Base-by-base conservation (phyloP, 2,113 vertebrate genomes). In the Clupea harengus region DNA sequence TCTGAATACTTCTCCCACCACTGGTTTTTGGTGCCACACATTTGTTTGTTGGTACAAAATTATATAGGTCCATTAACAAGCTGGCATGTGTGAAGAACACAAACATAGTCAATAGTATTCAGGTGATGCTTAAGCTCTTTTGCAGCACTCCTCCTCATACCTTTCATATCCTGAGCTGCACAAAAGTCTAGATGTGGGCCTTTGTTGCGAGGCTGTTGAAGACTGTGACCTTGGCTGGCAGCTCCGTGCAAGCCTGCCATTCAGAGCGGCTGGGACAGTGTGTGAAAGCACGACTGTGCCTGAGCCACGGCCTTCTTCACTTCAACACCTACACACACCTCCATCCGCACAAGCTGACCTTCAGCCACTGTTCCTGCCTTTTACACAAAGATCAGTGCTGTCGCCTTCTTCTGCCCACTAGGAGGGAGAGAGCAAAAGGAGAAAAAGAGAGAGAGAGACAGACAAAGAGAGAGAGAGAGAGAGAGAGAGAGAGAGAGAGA, bases 271-370 rank as follows among this genome's bases (percentile, higher is more conserved):
- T 25, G 2, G 64, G 8, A 72, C 64, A 72, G 25, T 32, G 25
- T 64, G 60, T 72, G 64, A 72, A 72, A 72, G 64, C 64, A 32
- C 10, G 25, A 10, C 28, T 72, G 25, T 32, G n/a, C 64, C 64
- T 15, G 3, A 32, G 64, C 64, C 64, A 3, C 25, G 28, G 64
- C 64, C 64, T 72, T 32, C 64, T 72, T 11, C 25, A 32, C 64
- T 72, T 72, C 64, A 72, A 32, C 64, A 28, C 64, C 25, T 72
- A 72, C 28, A 32, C 64, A 72, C 64, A 72, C n/a, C 64, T 72
- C 28, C 28, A 9, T 72, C 64, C 28, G 10, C 25, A 72, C 57
- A 25, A 6, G 57, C 64, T 72, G 64, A 72, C 64, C 64, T 72
- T 72, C 22, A 72, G 64, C 8, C 7, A 4, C 25, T 72, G 64